Evolutionary conservation across 2,888 invertebrate species (phyloP), one percentile per base, ranked within the genome.

Genomic region (Dynastes tityus): DNA sequence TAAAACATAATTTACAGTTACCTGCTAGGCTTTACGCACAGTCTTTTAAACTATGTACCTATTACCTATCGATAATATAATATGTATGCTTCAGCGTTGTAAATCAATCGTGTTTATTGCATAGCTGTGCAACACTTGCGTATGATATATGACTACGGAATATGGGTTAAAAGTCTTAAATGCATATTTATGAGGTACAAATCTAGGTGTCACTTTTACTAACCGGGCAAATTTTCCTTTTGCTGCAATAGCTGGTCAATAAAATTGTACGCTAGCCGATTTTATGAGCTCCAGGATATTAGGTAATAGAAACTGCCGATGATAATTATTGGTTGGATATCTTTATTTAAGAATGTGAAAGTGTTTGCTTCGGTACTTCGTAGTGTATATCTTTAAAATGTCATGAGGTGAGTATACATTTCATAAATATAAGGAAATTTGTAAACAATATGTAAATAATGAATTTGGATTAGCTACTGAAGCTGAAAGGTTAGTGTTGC

Each of bases 261-360:
- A 76, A 76, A 76, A 68, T 55, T 40, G 68, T 37, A 51, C 37
- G 58, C 27, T 53, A 65, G 29, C 45, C 22, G 61, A 40, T 74
- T 74, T 74, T 74, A 58, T 40, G 76, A 68, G 40, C 37, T 40
- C 22, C 27, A 40, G 9, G 55, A 45, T 37, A 64, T 76, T 76
- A 76, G 68, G 76, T 68, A 76, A 76, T 53, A 64, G 63, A 29
- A 61, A 40, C 37, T 29, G 53, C 51, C 16, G 53, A 53, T 73
- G 71, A 40, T 78, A 70, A 73, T 61, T 74, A 74, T 6, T 64
- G 61, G 53, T 51, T 71, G 78, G 64, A 73, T 45, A 51, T 76
- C 68, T 76, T 55, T 37, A 76, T 68, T 63, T 40, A 49, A 73
- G 78, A 78, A 78, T 73, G 78, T 78, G 78, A 78, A 78, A 78